Conservation (phyloP, 2,113 vertebrate genomes). For the Pollimyrus isidori region DNA sequence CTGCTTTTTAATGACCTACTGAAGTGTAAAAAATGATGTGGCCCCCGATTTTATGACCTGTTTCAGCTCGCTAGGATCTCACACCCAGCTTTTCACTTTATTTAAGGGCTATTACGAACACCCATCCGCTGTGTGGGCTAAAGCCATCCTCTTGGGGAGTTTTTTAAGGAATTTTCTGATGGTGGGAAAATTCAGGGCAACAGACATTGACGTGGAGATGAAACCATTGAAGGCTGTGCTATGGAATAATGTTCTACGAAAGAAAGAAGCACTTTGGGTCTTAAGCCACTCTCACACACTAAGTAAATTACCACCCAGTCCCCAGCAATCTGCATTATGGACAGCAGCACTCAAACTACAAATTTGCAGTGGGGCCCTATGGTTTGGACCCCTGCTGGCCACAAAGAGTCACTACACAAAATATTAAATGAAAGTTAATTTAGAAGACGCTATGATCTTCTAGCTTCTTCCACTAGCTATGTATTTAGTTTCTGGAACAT, state of each 20-base stretch:
- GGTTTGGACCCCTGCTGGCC: background rate
- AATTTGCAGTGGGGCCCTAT: background rate
- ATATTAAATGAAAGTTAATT: background rate
- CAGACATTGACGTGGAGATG: background rate
- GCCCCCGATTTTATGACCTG: conserved; percentile 28
- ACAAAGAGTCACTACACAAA: background rate
- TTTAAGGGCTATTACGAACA: background rate
- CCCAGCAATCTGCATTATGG: background rate
- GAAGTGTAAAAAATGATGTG: conserved; percentile 32
- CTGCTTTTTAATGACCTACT: conserved; percentile 38
- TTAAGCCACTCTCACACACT: background rate
- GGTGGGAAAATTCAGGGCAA: background rate
- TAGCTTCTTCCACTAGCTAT: background rate
- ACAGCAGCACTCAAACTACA: background rate
- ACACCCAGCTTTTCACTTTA: conserved; percentile 1
- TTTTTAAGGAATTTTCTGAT: background rate
- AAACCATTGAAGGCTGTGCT: background rate
- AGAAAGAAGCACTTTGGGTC: background rate
- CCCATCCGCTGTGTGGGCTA: background rate
- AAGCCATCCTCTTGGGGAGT: background rate
- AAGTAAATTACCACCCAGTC: background rate
- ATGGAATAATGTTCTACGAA: background rate
- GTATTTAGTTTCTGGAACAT: background rate
- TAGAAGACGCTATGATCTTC: background rate
- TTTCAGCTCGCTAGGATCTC: background rate